phyloP scores from a whole-genome alignment of 2,797 vertebrate genomes.

The Cheirogaleus major region DNA sequence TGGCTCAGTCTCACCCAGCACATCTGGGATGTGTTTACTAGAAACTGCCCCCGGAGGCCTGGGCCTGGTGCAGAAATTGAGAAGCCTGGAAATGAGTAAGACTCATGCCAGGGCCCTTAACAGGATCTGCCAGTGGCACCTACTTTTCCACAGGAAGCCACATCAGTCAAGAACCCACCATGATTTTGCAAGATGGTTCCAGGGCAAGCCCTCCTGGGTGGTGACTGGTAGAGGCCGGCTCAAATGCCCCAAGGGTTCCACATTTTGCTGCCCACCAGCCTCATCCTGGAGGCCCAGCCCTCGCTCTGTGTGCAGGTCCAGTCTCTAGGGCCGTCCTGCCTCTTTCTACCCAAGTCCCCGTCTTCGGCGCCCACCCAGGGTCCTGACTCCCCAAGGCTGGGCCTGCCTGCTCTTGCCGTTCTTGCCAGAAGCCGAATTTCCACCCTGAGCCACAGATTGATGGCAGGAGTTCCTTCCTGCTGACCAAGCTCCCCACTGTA shows the following conservation, averaged over 20 bases:
- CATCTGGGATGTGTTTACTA: conserved; percentile 70
- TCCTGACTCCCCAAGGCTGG: neutral
- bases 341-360: neutral
- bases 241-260: neutral
- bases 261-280: too few species aligned
- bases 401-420: neutral
- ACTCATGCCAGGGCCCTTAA: conserved; percentile 48
- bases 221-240: neutral
- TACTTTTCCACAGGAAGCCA: conserved; percentile 73
- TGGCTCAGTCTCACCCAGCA: conserved; percentile 47
- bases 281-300: neutral
- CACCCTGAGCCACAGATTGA: neutral
- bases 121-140: conserved; percentile 42
- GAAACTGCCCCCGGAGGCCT: conserved; percentile 27
- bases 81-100: conserved; percentile 77
- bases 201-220: conserved; percentile 32
- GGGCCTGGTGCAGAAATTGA: conserved; percentile 47
- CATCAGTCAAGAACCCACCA: conserved; percentile 31
- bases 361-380: neutral
- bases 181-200: conserved; percentile 59
- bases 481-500: neutral
- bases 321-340: neutral
- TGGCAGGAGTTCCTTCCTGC: neutral
- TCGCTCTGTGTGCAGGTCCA: neutral
- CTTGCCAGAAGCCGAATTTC: neutral